Conservation (phyloP, 2,888 invertebrate genomes). For the Liposcelis brunnea region DNA sequence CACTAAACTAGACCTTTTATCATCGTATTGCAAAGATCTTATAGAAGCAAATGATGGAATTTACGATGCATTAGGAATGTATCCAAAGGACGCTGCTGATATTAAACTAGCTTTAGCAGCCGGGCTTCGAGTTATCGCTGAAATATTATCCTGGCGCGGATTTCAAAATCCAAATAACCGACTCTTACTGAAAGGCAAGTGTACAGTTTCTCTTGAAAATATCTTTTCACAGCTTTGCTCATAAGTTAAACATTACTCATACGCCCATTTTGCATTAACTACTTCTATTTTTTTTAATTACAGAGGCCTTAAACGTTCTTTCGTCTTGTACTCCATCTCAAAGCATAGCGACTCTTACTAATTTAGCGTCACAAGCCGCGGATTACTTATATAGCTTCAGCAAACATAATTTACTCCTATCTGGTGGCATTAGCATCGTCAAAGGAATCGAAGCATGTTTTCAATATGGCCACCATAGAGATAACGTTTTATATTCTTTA, state of each 20-base stretch:
- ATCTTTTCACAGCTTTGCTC: too few relatives aligned
- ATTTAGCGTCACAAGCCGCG: not conserved
- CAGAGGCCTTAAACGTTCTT: slow-evolving; percentile 11
- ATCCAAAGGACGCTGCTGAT: slow-evolving; percentile 31
- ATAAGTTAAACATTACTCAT: too few relatives aligned
- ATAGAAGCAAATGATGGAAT: slow-evolving; percentile 34
- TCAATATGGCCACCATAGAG: not conserved
- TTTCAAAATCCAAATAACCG: slow-evolving; percentile 24
- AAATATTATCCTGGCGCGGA: slow-evolving; percentile 35
- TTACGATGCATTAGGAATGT: slow-evolving; percentile 37
- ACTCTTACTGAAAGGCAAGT: slow-evolving; percentile 21
- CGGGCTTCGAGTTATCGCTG: slow-evolving; percentile 26
- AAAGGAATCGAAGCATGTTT: not conserved
- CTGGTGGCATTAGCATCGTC: not conserved
- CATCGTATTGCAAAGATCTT: slow-evolving; percentile 20
- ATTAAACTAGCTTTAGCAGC: slow-evolving; percentile 29
- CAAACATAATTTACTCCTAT: not conserved
- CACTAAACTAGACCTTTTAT: not conserved
- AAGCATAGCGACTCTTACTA: not conserved
- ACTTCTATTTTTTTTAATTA: not conserved
- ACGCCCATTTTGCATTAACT: not conserved
- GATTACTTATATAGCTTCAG: not conserved
- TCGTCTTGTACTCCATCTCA: slow-evolving; percentile 13
- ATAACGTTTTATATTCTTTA: slow-evolving; percentile 16
- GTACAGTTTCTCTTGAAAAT: too few relatives aligned